These are phyloP conservation scores for Copsychus sechellarum DNA, from an alignment of 2,113 vertebrate genomes.

Conservation along the genomic window DNA sequence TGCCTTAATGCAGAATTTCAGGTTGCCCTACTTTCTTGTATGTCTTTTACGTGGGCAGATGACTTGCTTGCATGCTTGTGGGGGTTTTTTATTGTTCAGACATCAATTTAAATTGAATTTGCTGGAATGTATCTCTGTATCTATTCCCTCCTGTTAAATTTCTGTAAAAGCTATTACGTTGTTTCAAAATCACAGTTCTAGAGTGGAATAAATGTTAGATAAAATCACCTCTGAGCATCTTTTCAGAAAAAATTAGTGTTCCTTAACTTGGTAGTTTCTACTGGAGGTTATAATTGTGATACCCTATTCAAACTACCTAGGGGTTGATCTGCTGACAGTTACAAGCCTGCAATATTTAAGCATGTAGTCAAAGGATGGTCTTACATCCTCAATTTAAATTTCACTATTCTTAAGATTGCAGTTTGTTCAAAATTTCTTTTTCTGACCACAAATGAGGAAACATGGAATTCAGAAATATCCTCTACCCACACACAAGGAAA, in stretches of 20 bases:
- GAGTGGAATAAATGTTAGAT: neutral
- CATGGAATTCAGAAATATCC: neutral
- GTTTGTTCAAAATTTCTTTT: neutral
- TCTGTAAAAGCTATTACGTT: rapidly evolving
- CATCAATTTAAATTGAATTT: neutral
- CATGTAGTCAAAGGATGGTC: neutral
- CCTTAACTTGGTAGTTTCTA: neutral
- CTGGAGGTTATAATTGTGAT: neutral
- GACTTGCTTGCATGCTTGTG: neutral
- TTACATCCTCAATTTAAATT: neutral
- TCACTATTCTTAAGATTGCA: neutral
- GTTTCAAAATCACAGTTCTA: neutral
- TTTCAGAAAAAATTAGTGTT: neutral
- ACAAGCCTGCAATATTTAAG: neutral
- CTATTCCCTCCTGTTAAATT: neutral
- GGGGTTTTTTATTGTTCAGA: neutral
- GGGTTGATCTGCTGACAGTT: neutral
- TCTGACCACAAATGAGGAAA: neutral
- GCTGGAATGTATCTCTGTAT: rapidly evolving
- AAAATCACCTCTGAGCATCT: neutral
- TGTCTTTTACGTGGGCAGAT: neutral
- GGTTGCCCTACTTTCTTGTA: neutral
- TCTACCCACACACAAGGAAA: neutral
- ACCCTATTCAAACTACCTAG: neutral
- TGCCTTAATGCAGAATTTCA: neutral